These are phyloP conservation scores for Rhaphigaster nebulosa DNA, from an alignment of 2,888 invertebrate species.

Conservation along the genomic window DNA sequence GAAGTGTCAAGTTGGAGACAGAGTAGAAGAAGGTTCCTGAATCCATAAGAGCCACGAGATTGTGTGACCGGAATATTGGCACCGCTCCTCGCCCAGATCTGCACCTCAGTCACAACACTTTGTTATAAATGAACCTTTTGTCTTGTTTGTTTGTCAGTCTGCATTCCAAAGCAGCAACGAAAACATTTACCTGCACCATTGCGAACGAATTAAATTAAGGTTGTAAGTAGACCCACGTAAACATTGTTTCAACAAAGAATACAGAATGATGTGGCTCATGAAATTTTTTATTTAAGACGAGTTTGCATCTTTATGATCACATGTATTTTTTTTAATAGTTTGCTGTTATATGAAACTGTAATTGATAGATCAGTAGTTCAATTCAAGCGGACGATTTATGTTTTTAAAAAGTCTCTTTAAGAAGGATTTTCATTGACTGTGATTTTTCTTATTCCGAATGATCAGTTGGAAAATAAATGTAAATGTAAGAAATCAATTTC, in stretches of 20 bases:
- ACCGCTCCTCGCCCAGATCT: neutral
- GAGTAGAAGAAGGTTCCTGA: neutral
- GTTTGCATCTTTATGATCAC: too few relatives aligned
- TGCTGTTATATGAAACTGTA: too few relatives aligned
- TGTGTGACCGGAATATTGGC: conserved; percentile 33
- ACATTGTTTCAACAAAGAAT: neutral
- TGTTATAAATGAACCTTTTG: conserved; percentile 35
- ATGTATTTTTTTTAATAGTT: too few relatives aligned
- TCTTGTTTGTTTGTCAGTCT: neutral
- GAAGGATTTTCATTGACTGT: too few relatives aligned
- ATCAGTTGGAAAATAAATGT: too few relatives aligned
- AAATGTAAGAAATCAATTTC: too few relatives aligned
- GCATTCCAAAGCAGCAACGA: neutral
- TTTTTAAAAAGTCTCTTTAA: too few relatives aligned
- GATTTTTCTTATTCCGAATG: too few relatives aligned
- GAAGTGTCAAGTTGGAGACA: conserved; percentile 15
- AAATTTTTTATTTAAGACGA: neutral
- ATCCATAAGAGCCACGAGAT: neutral
- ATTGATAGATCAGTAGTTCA: too few relatives aligned
- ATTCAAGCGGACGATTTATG: too few relatives aligned
- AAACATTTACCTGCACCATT: neutral
- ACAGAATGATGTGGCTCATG: neutral
- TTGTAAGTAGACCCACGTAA: neutral
- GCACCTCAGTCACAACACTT: neutral
- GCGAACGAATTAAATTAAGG: neutral